phyloP scores from a whole-genome alignment of 2,797 vertebrate species.

The Danio tinwini region DNA sequence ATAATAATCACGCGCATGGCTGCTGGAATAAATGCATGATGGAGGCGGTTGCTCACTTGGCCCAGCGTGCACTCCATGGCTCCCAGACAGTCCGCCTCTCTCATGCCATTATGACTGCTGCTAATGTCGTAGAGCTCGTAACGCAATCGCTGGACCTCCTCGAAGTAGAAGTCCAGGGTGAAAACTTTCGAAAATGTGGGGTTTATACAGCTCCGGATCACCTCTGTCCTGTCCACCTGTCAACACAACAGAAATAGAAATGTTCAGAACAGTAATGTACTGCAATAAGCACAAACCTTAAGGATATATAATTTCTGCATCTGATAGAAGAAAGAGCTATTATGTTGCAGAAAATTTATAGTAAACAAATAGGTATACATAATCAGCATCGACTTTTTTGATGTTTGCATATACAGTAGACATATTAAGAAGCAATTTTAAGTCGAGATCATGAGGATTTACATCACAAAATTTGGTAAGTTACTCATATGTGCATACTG shows the following conservation, averaged over 20 bases:
- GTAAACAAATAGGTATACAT: background rate
- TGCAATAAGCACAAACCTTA: background rate
- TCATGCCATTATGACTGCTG: constrained; percentile 88
- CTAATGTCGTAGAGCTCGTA: constrained; percentile 93
- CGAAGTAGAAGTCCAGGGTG: constrained; percentile 95
- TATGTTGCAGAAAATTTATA: background rate
- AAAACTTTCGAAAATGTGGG: constrained; percentile 95
- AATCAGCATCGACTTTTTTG: too few species aligned
- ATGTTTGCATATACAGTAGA: too few species aligned
- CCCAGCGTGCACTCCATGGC: constrained; percentile 94
- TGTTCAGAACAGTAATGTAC: background rate
- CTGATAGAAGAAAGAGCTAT: background rate
- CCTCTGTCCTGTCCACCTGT: constrained; percentile 96
- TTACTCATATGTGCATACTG: too few species aligned
- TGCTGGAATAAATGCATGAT: background rate
- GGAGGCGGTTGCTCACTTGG: constrained; percentile 79
- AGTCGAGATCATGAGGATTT: too few species aligned
- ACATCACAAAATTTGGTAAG: too few species aligned
- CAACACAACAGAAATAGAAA: constrained; percentile 9
- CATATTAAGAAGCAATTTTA: too few species aligned
- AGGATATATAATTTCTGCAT: background rate
- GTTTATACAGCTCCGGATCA: constrained; percentile 92
- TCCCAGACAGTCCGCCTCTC: constrained; percentile 90
- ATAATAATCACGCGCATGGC: background rate
- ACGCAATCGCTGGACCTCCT: constrained; percentile 92